phyloP scores from a whole-genome alignment of 2,797 vertebrate genomes.

The Lacerta agilis region DNA sequence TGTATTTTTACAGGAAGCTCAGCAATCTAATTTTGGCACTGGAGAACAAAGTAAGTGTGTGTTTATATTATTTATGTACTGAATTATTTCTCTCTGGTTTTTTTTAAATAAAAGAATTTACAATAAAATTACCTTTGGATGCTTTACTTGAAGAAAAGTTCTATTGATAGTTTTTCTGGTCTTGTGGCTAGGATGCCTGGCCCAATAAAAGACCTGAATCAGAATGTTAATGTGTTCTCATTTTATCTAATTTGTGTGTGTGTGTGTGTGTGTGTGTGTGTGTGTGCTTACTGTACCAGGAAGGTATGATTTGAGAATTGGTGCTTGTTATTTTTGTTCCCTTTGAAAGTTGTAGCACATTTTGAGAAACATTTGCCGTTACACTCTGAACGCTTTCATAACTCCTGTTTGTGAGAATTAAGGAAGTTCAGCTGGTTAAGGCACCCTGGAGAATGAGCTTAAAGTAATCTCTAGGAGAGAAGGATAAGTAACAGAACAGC shows the following conservation, averaged over 20 bases:
- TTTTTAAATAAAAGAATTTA: background rate
- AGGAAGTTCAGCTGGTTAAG: background rate
- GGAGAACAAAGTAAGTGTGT: slow-evolving; percentile 92
- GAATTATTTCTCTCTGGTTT: slow-evolving; percentile 14
- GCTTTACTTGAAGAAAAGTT: slow-evolving; percentile 46
- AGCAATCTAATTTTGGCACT: slow-evolving; percentile 84
- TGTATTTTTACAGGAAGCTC: slow-evolving; percentile 84
- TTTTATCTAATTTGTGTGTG: slow-evolving; percentile 7
- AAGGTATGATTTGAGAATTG: background rate
- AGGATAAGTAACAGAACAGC: background rate
- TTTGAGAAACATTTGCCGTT: background rate
- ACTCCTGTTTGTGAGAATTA: background rate
- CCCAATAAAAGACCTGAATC: background rate
- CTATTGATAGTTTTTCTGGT: background rate
- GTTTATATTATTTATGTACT: slow-evolving; percentile 44
- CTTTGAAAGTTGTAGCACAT: background rate
- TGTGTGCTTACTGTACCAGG: background rate
- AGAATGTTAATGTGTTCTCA: slow-evolving; percentile 14
- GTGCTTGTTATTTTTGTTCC: accelerated
- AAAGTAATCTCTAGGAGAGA: background rate
- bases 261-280: slow-evolving; percentile 18
- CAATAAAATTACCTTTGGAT: slow-evolving; percentile 20
- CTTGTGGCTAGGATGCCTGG: background rate
- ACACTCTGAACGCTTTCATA: background rate
- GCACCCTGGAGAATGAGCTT: background rate